Evolutionary conservation across 2,888 invertebrate species (phyloP).

Genomic region (Drosophila quinaria): DNA sequence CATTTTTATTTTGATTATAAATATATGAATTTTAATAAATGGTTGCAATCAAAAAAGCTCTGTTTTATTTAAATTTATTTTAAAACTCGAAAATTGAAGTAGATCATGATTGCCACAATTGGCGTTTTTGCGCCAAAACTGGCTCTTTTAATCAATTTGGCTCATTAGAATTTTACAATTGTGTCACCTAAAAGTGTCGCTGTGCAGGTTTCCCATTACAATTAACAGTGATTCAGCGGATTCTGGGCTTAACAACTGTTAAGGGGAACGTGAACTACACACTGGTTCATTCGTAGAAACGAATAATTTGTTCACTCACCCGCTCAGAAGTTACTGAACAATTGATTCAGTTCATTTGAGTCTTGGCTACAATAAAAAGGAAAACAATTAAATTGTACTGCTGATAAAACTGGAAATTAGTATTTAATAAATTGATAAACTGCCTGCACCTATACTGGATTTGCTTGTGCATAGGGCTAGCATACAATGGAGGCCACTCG

Average conservation of each 20-base stretch:
- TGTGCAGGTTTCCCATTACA: no score
- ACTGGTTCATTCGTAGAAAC: background rate
- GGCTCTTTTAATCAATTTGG: no score
- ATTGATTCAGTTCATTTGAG: background rate
- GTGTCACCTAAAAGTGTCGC: no score
- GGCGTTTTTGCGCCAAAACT: no score
- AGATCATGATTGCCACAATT: no score
- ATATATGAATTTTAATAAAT: background rate
- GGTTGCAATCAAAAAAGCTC: background rate
- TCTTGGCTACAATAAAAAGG: background rate
- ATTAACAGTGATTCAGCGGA: no score
- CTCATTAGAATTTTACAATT: no score
- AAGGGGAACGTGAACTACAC: background rate
- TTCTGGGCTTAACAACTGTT: background rate
- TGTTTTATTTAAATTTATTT: constrained; percentile 11
- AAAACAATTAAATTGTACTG: no score
- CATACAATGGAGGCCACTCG: constrained; percentile 54
- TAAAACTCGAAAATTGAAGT: background rate
- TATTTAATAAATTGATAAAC: background rate
- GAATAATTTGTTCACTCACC: no score
- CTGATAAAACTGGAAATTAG: background rate
- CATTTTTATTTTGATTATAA: constrained; percentile 13
- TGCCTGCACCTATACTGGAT: no score
- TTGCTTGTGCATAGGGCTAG: background rate
- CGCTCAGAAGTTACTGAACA: background rate